These are phyloP conservation scores for Girardia tigrina DNA, from an alignment of 2,888 invertebrate species.

Conservation along the genomic window DNA sequence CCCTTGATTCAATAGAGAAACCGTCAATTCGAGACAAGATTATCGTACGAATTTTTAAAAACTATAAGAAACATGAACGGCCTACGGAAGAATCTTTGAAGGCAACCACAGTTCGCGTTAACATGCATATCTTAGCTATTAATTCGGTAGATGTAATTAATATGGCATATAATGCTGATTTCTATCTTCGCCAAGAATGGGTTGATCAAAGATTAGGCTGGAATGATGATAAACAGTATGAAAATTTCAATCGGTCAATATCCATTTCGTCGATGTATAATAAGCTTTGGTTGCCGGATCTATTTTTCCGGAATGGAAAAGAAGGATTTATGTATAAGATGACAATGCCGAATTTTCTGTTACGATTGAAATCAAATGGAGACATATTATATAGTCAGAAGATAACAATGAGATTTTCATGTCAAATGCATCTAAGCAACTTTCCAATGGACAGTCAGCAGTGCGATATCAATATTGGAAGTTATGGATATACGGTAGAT, in stretches of 20 bases:
- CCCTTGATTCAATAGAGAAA: not conserved
- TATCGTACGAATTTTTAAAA: not conserved
- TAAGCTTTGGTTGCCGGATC: slow-evolving; percentile 36
- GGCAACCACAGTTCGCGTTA: slow-evolving; percentile 34
- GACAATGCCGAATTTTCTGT: slow-evolving; percentile 36
- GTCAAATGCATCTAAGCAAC: slow-evolving; percentile 37
- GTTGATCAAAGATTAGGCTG: slow-evolving; percentile 33
- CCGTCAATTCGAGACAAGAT: slow-evolving; percentile 20
- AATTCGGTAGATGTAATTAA: slow-evolving; percentile 37
- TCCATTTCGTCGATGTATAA: slow-evolving; percentile 26
- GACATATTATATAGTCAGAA: slow-evolving; percentile 36
- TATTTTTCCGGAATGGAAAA: slow-evolving; percentile 37
- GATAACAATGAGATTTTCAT: slow-evolving; percentile 37
- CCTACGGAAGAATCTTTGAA: slow-evolving; percentile 26
- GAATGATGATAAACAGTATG: slow-evolving; percentile 26
- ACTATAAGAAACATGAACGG: slow-evolving; percentile 36
- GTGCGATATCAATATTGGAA: slow-evolving; percentile 36
- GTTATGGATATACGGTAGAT: slow-evolving; percentile 36
- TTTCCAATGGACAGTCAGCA: slow-evolving; percentile 37
- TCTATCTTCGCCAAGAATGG: slow-evolving; percentile 36
- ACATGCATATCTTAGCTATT: slow-evolving; percentile 37
- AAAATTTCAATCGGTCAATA: slow-evolving; percentile 29
- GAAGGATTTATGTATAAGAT: slow-evolving; percentile 37
- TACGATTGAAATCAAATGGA: slow-evolving; percentile 34
- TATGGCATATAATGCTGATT: slow-evolving; percentile 37